A percentile compares a stretch with the other conserved stretches of the same genome.
Conservation (phyloP, 2,113 vertebrate species). For the Tricholaema leucomelas region DNA sequence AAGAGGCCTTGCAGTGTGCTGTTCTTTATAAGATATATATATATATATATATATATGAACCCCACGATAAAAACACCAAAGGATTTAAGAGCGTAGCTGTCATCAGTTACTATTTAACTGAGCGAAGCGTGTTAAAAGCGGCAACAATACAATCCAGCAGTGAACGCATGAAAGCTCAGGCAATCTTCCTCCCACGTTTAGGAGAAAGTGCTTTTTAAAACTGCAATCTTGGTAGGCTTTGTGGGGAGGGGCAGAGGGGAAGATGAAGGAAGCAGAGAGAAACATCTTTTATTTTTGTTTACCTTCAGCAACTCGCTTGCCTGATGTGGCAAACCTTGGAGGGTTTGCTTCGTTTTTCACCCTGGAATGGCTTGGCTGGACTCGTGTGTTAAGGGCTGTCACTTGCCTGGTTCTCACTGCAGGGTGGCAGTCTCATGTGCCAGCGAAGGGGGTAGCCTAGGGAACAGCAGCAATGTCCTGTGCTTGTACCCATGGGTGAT, state of each 20-base stretch:
- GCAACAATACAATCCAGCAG: conserved; percentile 67
- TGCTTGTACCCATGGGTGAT: not conserved
- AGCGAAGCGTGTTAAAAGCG: conserved; percentile 46
- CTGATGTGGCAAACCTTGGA: not conserved
- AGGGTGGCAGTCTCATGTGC: accelerated
- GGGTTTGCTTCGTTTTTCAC: not conserved
- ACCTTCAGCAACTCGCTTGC: not conserved
- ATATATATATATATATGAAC: conserved; percentile 64
- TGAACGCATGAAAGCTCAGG: conserved; percentile 61
- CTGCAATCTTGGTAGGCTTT: not conserved
- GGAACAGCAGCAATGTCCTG: not conserved
- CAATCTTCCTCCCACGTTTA: conserved; percentile 65
- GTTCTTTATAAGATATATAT: conserved; percentile 49
- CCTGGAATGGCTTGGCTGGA: not conserved
- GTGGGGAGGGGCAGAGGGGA: not conserved
- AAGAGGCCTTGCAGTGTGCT: conserved; percentile 51
- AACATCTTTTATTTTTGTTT: conserved; percentile 34
- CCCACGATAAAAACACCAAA: conserved; percentile 20
- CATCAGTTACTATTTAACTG: conserved; percentile 60
- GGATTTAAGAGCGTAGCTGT: conserved; percentile 41
- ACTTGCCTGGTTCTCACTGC: not conserved
- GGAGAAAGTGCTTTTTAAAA: conserved; percentile 54
- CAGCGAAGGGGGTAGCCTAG: not conserved
- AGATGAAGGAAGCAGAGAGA: not conserved
- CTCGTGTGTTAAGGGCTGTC: accelerated